Conservation (phyloP, 2,888 invertebrate species). For the Lymantria monacha region DNA sequence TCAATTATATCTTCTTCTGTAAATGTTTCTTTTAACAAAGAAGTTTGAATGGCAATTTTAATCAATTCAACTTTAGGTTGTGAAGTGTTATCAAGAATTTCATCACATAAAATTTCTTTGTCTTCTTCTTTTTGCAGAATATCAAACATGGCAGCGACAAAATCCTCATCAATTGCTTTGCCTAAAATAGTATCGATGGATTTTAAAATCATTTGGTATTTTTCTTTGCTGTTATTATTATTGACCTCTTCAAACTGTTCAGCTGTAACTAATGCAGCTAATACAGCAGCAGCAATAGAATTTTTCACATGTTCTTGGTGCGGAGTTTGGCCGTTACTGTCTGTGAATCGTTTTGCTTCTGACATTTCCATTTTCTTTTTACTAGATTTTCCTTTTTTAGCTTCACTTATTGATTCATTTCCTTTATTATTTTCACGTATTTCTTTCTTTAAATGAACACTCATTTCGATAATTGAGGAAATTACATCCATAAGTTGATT, state of each 20-base stretch:
- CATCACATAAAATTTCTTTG: constrained; percentile 71
- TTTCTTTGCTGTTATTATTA: constrained; percentile 74
- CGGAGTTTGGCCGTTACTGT: constrained; percentile 53
- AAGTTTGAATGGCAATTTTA: constrained; percentile 78
- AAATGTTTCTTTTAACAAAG: constrained; percentile 68
- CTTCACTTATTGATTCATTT: constrained; percentile 43
- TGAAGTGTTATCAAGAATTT: constrained; percentile 74
- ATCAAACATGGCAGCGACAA: constrained; percentile 73
- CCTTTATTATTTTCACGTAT: constrained; percentile 54
- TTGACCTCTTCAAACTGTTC: constrained; percentile 77
- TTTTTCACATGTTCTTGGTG: constrained; percentile 79
- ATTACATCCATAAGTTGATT: constrained; percentile 78
- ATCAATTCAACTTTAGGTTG: constrained; percentile 85
- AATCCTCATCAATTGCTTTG: constrained; percentile 72
- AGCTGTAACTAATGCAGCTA: constrained; percentile 75
- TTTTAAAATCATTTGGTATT: constrained; percentile 74
- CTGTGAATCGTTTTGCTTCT: constrained; percentile 37
- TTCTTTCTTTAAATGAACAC: constrained; percentile 71
- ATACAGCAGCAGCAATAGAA: constrained; percentile 77
- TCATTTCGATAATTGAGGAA: constrained; percentile 77
- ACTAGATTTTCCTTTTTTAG: constrained; percentile 53
- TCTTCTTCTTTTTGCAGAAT: constrained; percentile 77
- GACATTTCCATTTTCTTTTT: constrained; percentile 54
- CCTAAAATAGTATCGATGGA: constrained; percentile 78
- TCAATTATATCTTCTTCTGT: constrained; percentile 83